These are phyloP conservation scores for Corynorhinus townsendii DNA, from an alignment of 2,113 vertebrate genomes.

Conservation along the genomic window DNA sequence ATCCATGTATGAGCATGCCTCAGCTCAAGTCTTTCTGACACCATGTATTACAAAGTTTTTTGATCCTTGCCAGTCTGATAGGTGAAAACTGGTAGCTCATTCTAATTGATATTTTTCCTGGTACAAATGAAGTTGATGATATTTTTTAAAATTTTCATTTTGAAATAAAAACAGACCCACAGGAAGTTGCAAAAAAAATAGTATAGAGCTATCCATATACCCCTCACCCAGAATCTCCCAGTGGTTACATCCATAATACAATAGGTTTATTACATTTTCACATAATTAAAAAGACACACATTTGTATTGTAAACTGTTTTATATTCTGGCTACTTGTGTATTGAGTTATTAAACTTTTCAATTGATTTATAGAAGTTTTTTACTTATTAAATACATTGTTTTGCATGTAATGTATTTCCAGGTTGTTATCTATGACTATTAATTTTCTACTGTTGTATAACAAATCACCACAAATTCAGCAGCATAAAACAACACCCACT, in stretches of 20 bases:
- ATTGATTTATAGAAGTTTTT: neutral
- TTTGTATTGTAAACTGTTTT: neutral
- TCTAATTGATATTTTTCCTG: conserved; percentile 6
- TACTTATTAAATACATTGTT: neutral
- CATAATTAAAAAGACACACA: neutral
- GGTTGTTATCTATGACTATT: neutral
- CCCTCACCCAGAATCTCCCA: neutral
- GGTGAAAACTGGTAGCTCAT: neutral
- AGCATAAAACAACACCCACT: neutral
- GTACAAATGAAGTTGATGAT: neutral
- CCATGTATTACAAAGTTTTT: neutral
- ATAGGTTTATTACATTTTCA: neutral
- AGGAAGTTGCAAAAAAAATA: neutral
- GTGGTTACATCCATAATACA: neutral
- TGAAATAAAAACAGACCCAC: neutral
- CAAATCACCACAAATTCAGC: neutral
- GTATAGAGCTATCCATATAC: neutral
- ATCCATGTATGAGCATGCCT: neutral
- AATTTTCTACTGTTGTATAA: neutral
- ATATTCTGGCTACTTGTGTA: neutral
- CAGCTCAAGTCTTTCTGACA: neutral
- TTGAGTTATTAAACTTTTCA: neutral
- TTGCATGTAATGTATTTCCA: neutral
- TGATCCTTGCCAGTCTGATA: neutral
- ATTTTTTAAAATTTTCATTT: neutral